Base-by-base conservation (phyloP, 37 sponge, comb jelly and placozoan species). In the Crambe crambe region DNA sequence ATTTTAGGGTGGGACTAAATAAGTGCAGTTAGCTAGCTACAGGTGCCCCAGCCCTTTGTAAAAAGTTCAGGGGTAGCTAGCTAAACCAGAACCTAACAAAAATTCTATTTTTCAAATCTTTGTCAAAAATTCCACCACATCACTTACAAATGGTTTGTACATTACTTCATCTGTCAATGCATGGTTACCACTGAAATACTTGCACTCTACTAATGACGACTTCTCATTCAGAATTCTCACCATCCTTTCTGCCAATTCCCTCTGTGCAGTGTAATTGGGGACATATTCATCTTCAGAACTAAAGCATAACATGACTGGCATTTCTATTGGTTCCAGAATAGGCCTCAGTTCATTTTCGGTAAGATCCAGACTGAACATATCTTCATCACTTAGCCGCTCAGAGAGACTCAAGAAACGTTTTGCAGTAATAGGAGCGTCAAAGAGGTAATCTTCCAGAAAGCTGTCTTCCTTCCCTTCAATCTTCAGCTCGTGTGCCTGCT, bases 351-450 rank as follows among this genome's bases (percentile, higher is more conserved):
- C 87, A 25, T 74, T 76, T 22, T 75, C 73, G 4, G 75, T 75
- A 23, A 86, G 44, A 42, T 86, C 87, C 17, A 73, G 38, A 1
- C 81, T 80, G 39, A 86, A 86, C 87, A 86, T 86, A 60, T 86
- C 87, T 51, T 86, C 87, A 70, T 54, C 58, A 15, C 70, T 75
- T 29, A 86, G 76, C 0, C 87, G 63, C 37, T 70, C 87, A 26
- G 76, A 43, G 12, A 86, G 74, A 75, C 87, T 86, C n/a, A 80
- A 75, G 4, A 68, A 80, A 30, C 87, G 51, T 17, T 39, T 29
- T 0, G 87, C 87, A 42, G 87, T 80, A 47, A 86, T 80, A 2
- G 87, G 87, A 40, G 87, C 76, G 51, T 37, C 80, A 10, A 56
- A 47, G 0, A 56, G 51, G n/a, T 29, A 36, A 8, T 86, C 43